Evolutionary conservation across 2,888 invertebrate genomes (phyloP).

Genomic region (Fragum sueziense): DNA sequence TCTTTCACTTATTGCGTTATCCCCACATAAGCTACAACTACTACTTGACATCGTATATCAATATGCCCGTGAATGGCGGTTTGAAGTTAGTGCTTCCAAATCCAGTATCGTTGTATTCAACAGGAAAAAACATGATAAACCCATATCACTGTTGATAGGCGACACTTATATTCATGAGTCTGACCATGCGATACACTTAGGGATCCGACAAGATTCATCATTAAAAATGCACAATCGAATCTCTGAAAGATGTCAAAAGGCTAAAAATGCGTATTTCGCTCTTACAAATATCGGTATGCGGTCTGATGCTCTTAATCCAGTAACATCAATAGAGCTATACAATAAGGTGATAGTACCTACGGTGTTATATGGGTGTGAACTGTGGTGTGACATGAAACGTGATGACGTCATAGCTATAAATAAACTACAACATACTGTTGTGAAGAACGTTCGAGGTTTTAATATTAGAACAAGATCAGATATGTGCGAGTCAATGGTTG

Average conservation of each 20-base stretch:
- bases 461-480: conserved; percentile 7
- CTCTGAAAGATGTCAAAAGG: conserved; percentile 10
- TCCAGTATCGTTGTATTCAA: no score
- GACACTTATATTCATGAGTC: no score
- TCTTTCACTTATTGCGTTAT: no score
- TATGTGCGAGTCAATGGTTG: conserved; percentile 16
- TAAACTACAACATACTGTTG: conserved; percentile 10
- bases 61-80: no score
- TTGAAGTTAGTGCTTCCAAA: no score
- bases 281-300: background rate
- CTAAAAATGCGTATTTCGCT: conserved; percentile 1
- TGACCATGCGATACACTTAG: no score
- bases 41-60: no score
- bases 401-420: background rate
- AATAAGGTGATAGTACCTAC: background rate
- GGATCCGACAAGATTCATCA: no score
- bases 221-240: no score
- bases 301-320: background rate
- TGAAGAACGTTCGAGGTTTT: conserved; percentile 6
- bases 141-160: no score
- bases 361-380: conserved; percentile 13
- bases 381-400: conserved; percentile 3
- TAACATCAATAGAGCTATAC: conserved; percentile 5
- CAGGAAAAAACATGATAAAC: no score
- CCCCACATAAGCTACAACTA: no score